Evolutionary conservation across 37 sponge, comb jelly and placozoan species (phyloP).

Genomic region (Oopsacas minuta): DNA sequence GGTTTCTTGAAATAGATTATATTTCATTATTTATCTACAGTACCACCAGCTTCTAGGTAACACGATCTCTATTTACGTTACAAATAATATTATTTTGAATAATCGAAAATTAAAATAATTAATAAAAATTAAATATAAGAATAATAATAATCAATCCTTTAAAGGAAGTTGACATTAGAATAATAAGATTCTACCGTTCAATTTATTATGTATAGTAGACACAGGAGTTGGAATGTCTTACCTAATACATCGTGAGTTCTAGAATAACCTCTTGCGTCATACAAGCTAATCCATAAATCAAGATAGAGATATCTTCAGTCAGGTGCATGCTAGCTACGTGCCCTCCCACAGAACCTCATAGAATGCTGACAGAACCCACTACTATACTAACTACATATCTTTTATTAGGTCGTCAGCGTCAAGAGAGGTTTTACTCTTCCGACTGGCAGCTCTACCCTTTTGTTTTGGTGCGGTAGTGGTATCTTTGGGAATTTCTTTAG

Average conservation of each 20-base stretch:
- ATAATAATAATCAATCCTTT: no score
- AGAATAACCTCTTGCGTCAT: neutral
- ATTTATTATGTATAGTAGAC: no score
- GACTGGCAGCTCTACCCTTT: neutral
- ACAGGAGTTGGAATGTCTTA: neutral
- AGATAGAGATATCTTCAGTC: conserved; percentile 11
- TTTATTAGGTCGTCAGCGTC: neutral
- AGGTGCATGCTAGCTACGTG: neutral
- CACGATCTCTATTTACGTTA: no score
- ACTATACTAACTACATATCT: neutral
- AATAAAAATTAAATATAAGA: no score
- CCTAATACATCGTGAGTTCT: conserved; percentile 6
- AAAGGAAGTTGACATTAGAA: no score
- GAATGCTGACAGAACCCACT: neutral
- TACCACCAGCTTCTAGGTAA: no score
- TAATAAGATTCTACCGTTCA: no score
- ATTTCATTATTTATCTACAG: no score
- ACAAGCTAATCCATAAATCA: neutral
- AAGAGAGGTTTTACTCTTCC: neutral
- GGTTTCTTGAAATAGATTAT: no score
- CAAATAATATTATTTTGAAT: no score
- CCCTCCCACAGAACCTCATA: neutral
- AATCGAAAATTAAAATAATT: no score
- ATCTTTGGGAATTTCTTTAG: neutral
- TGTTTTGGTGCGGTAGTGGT: neutral